Conservation (phyloP, 2,113 vertebrate species). For the Prochilodus magdalenae region DNA sequence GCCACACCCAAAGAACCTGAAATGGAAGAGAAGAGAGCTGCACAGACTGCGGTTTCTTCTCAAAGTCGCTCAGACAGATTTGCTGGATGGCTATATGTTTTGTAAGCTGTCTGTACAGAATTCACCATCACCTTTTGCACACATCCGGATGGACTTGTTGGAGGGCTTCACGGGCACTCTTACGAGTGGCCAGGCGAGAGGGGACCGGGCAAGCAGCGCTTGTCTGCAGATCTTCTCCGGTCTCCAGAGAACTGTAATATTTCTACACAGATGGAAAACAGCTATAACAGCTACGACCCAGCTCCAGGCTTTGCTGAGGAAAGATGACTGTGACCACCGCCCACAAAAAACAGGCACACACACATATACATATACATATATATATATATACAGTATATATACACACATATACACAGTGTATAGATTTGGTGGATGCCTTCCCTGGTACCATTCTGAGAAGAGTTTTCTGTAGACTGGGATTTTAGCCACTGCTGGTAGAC, state of each 20-base stretch:
- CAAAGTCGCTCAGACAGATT: not conserved
- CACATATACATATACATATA: no score
- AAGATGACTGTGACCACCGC: not conserved
- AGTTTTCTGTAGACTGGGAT: no score
- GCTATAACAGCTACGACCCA: not conserved
- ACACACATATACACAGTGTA: no score
- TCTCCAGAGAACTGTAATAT: conserved; percentile 73
- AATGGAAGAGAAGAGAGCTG: not conserved
- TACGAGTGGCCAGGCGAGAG: not conserved
- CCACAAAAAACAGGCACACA: not conserved
- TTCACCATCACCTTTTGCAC: conserved; percentile 59
- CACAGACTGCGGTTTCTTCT: not conserved
- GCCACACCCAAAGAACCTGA: conserved; percentile 88
- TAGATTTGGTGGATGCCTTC: no score
- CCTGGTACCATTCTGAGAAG: no score
- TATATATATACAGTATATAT: no score
- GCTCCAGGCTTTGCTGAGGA: not conserved
- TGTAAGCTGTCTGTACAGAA: not conserved
- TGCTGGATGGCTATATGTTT: not conserved
- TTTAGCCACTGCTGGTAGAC: no score
- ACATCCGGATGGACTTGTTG: conserved; percentile 74
- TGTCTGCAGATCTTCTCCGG: conserved; percentile 70
- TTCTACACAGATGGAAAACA: conserved; percentile 32
- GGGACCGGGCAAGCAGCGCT: conserved; percentile 64
- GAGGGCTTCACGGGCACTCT: conserved; percentile 66